Conservation (phyloP, 2,797 vertebrate species). For the Vespertilio murinus region DNA sequence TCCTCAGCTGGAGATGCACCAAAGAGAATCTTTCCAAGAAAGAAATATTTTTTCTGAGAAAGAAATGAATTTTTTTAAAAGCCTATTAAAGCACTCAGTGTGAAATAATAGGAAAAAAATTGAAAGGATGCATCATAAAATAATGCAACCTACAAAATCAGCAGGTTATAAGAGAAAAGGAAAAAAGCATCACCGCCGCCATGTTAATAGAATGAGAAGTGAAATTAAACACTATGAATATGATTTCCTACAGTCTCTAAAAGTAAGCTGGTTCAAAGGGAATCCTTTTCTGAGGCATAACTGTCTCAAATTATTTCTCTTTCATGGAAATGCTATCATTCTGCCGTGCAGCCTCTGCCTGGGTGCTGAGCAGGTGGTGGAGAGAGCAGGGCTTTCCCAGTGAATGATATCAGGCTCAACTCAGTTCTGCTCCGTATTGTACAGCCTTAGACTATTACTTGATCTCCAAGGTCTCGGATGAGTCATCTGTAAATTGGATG, state of each 20-base stretch:
- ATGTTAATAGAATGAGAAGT: slow-evolving; percentile 72
- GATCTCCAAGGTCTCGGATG: not conserved
- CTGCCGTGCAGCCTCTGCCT: not conserved
- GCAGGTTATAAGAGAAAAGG: slow-evolving; percentile 73
- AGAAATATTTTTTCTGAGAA: slow-evolving; percentile 71
- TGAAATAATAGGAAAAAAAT: slow-evolving; percentile 80
- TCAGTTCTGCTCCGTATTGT: not conserved
- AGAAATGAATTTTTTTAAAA: slow-evolving; percentile 75
- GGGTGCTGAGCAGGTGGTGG: not conserved
- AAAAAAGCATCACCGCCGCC: slow-evolving; percentile 57
- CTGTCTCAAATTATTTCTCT: not conserved
- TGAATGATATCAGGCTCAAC: not conserved
- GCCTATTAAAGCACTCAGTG: slow-evolving; percentile 83
- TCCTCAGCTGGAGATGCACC: slow-evolving; percentile 81
- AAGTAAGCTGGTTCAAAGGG: slow-evolving; percentile 52
- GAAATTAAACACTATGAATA: slow-evolving; percentile 75
- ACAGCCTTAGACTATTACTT: not conserved
- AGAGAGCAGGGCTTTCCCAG: not conserved
- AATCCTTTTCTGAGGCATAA: slow-evolving; percentile 13
- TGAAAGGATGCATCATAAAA: slow-evolving; percentile 78
- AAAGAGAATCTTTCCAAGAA: slow-evolving; percentile 81
- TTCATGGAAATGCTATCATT: not conserved
- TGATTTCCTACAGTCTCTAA: slow-evolving; percentile 60
- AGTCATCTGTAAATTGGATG: not conserved
- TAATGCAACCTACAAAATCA: slow-evolving; percentile 75